A percentile compares a stretch with the other conserved stretches of the same genome.
Evolutionary conservation across 2,113 vertebrate genomes (phyloP).

Genomic region (Solea senegalensis): DNA sequence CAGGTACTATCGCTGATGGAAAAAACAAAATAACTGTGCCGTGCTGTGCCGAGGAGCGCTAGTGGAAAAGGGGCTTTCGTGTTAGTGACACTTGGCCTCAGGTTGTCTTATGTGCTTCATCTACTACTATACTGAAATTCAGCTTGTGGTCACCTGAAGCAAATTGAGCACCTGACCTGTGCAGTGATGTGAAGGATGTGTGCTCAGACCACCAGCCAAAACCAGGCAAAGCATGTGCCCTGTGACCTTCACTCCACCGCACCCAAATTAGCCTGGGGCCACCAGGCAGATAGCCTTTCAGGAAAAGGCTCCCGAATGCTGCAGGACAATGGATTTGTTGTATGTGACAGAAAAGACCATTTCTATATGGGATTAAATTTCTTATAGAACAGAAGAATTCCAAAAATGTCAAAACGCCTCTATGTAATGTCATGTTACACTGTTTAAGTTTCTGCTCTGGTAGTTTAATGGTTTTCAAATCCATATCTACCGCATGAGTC

Average conservation of each 20-base stretch:
- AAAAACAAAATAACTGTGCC: too few species aligned
- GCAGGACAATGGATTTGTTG: constrained; percentile 77
- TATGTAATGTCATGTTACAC: constrained; percentile 37
- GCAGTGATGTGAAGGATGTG: constrained; percentile 41
- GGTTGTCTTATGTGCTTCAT: too few species aligned
- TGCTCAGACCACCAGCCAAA: constrained; percentile 60
- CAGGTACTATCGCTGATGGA: too few species aligned
- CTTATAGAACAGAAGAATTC: constrained; percentile 59
- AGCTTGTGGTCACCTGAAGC: constrained; percentile 52
- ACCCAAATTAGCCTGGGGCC: constrained; percentile 63
- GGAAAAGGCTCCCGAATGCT: constrained; percentile 42
- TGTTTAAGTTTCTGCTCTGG: constrained; percentile 18
- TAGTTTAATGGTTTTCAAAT: constrained; percentile 12
- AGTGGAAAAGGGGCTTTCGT: too few species aligned
- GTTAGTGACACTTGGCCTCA: too few species aligned
- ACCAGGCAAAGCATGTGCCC: constrained; percentile 64
- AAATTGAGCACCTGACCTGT: constrained; percentile 65
- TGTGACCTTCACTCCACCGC: constrained; percentile 62
- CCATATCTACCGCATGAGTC: not conserved
- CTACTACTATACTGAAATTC: not conserved
- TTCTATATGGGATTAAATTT: constrained; percentile 70
- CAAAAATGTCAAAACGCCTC: constrained; percentile 41
- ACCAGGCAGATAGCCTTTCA: constrained; percentile 72
- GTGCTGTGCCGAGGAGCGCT: too few species aligned
- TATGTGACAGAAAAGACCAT: constrained; percentile 67